Conservation (phyloP, 1,140 invertebrate species). For the Heliconius eleuchia region DNA sequence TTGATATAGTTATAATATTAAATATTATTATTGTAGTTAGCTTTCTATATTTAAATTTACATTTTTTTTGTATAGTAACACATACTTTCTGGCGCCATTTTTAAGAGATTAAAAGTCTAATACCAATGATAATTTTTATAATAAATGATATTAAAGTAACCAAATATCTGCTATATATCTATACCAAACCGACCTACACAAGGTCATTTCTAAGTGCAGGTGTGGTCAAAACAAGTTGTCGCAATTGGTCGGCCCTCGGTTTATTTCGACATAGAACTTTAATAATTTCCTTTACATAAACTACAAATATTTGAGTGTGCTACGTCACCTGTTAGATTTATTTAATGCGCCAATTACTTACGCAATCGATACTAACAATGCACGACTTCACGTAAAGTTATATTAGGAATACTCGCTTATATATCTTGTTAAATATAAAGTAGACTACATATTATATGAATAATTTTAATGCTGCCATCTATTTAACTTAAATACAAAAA, state of each 20-base stretch:
- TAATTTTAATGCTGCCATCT: no score
- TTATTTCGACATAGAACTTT: background rate
- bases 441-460: no score
- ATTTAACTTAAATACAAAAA: no score
- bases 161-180: background rate
- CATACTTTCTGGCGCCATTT: background rate
- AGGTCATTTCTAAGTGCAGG: background rate
- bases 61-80: no score
- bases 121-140: background rate
- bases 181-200: background rate
- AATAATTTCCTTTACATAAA: constrained; percentile 13
- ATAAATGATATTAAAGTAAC: background rate
- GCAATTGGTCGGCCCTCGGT: constrained; percentile 8
- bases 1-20: no score
- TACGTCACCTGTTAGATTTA: constrained; percentile 11
- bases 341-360: constrained; percentile 18
- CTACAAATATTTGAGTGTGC: constrained; percentile 17
- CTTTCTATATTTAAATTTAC: no score
- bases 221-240: constrained; percentile 18
- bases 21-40: no score
- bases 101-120: background rate
- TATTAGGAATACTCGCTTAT: background rate
- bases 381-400: background rate
- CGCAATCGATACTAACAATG: background rate
- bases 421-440: no score